Evolutionary conservation across 2,888 invertebrate genomes (phyloP).

Genomic region (Atethmia centrago): DNA sequence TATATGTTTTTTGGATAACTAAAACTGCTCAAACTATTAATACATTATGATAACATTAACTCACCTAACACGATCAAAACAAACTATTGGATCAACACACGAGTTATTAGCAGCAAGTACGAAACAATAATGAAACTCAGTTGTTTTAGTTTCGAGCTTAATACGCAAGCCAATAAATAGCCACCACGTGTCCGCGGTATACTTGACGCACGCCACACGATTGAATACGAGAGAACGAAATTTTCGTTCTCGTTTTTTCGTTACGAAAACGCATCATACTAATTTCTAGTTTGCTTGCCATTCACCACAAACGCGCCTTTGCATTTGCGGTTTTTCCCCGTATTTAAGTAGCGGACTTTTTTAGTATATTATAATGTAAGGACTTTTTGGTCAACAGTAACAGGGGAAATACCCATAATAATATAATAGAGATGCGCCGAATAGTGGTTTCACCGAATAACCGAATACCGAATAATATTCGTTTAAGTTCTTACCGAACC

Average conservation of each 20-base stretch:
- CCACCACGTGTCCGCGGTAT: constrained; percentile 15
- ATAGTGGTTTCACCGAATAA: too few relatives aligned
- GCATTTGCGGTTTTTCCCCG: constrained; percentile 23
- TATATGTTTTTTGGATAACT: neutral
- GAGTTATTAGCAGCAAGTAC: constrained; percentile 4
- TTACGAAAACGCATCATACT: neutral
- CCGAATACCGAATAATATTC: too few relatives aligned
- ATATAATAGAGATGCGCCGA: too few relatives aligned
- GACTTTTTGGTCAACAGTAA: constrained; percentile 9
- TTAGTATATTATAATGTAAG: neutral
- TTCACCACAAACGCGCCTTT: neutral
- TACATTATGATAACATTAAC: neutral
- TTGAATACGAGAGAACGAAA: neutral
- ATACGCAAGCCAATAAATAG: neutral
- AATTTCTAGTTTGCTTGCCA: neutral
- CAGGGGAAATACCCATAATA: constrained; percentile 2
- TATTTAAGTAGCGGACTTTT: neutral
- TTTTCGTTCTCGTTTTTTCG: too few relatives aligned
- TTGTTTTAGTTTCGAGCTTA: neutral
- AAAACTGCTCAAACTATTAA: neutral
- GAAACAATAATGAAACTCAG: neutral
- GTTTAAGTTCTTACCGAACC: too few relatives aligned
- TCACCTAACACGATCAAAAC: constrained; percentile 24
- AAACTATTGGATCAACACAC: neutral
- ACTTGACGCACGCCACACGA: neutral